phyloP scores from a whole-genome alignment of 2,797 vertebrate species.

The Hypotaenidia philippensis region DNA sequence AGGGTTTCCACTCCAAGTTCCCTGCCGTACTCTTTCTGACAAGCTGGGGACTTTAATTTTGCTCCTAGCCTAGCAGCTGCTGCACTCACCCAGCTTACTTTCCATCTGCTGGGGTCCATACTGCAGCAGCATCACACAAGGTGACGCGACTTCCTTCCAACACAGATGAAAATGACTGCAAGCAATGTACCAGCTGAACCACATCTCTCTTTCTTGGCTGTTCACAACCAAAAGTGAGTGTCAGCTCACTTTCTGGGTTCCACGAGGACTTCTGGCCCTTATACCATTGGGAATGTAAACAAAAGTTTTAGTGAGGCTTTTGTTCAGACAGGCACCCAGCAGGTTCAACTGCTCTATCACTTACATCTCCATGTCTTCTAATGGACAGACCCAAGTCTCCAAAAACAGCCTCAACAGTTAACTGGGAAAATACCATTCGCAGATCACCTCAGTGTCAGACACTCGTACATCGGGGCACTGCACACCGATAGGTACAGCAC shows the following conservation, averaged over 20 bases:
- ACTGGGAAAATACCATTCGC: not conserved
- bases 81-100: not conserved
- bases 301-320: not conserved
- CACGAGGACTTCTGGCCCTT: not conserved
- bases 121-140: not conserved
- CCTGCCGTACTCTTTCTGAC: not conserved
- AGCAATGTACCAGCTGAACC: not conserved
- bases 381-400: not conserved
- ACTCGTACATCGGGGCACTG: not conserved
- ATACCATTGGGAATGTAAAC: not conserved
- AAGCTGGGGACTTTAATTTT: fast-evolving
- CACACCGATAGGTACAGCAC: not conserved
- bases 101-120: fast-evolving
- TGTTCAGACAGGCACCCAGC: not conserved
- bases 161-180: not conserved
- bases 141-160: not conserved
- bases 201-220: not conserved
- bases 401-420: not conserved
- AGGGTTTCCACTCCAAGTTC: not conserved
- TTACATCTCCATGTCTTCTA: not conserved
- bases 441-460: not conserved
- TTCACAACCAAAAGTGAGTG: not conserved
- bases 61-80: not conserved
- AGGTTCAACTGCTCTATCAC: not conserved
- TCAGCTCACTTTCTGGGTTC: not conserved